These are phyloP conservation scores for Columba livia DNA, from an alignment of 2,113 vertebrate genomes.

Conservation along the genomic window DNA sequence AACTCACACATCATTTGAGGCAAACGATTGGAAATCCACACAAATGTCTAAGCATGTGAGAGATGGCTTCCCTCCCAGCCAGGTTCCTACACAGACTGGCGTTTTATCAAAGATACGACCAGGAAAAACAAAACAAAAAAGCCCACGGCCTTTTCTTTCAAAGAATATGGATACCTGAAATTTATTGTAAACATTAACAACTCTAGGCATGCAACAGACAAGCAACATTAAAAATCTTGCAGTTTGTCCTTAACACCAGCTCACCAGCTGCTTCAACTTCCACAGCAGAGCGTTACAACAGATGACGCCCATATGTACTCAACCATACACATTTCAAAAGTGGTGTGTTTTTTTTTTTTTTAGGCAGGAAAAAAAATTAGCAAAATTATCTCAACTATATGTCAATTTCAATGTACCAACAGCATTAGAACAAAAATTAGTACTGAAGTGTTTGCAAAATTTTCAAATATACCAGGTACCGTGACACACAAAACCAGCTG, in stretches of 20 bases:
- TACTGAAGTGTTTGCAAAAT: not conserved
- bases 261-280: not conserved
- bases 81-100: not conserved
- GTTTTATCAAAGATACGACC: not conserved
- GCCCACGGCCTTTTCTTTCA: not conserved
- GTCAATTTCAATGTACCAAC: not conserved
- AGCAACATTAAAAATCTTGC: not conserved
- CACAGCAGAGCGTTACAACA: not conserved
- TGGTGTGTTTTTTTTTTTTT: not conserved
- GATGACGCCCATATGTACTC: not conserved
- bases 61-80: not conserved
- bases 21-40: rapidly evolving
- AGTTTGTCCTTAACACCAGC: not conserved
- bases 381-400: not conserved
- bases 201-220: not conserved
- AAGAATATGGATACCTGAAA: not conserved
- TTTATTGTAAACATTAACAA: not conserved
- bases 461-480: not conserved
- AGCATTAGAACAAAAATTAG: not conserved
- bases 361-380: not conserved
- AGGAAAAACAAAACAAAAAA: not conserved
- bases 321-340: not conserved
- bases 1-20: not conserved
- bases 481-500: not conserved
- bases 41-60: not conserved